Conservation (phyloP, 2,797 vertebrate genomes). For the Gymnopithys bicolor region DNA sequence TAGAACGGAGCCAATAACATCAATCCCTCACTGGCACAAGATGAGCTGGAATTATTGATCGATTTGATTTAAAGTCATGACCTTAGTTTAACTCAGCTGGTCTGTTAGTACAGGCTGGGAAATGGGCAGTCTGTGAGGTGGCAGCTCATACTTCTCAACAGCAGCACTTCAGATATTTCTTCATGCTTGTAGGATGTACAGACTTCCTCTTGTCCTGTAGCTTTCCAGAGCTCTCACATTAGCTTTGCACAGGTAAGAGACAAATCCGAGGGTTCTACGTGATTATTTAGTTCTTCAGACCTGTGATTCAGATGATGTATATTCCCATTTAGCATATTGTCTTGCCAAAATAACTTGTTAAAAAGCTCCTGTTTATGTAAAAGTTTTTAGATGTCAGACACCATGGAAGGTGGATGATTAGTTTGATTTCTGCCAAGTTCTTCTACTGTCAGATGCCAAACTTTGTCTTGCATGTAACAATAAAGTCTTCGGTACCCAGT, state of each 20-base stretch:
- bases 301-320: background rate
- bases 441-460: background rate
- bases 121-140: background rate
- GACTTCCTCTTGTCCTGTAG: background rate
- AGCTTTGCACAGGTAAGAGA: background rate
- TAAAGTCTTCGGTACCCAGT: background rate
- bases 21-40: background rate
- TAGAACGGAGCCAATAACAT: background rate
- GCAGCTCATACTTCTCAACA: background rate
- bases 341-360: background rate
- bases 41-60: slow-evolving; percentile 19
- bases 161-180: background rate
- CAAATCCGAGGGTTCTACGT: background rate
- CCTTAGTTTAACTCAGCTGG: background rate
- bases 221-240: background rate
- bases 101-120: background rate
- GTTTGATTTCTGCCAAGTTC: background rate
- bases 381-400: background rate
- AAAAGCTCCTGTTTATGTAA: background rate
- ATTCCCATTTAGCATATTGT: background rate
- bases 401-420: background rate
- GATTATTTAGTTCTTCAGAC: slow-evolving; percentile 5
- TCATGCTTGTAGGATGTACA: background rate
- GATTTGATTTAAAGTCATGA: background rate
- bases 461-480: background rate